Percentiles rank a stretch among this genome's conserved stretches.
phyloP scores from a whole-genome alignment of 2,113 vertebrate genomes.

The Dryoscopus gambensis region DNA sequence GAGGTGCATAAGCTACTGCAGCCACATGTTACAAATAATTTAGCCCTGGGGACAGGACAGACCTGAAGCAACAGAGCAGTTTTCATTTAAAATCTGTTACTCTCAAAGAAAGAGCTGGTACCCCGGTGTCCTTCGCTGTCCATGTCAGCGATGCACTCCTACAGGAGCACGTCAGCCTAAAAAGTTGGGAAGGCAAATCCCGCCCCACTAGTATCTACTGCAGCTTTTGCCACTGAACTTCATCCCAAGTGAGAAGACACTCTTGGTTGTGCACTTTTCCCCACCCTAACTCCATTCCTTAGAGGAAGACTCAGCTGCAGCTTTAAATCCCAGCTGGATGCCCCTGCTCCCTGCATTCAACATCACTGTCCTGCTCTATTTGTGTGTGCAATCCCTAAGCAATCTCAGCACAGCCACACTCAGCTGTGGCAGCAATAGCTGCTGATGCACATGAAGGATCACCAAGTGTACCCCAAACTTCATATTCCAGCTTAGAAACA shows the following conservation, averaged over 20 bases:
- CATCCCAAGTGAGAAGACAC: fast-evolving
- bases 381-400: too few relatives aligned
- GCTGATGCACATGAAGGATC: neutral
- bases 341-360: neutral
- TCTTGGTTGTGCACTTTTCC: neutral
- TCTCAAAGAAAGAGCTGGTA: neutral
- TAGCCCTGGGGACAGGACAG: neutral
- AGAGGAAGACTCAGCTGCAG: neutral
- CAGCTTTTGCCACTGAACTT: neutral
- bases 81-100: neutral
- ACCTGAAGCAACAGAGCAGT: neutral
- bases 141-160: fast-evolving
- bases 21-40: neutral
- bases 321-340: neutral
- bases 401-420: neutral
- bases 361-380: neutral
- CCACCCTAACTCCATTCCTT: neutral
- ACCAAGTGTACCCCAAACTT: neutral
- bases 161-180: neutral
- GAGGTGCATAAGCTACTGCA: neutral
- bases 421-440: neutral
- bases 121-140: neutral
- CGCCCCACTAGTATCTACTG: too few relatives aligned
- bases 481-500: neutral
- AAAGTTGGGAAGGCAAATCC: too few relatives aligned